phyloP scores from a whole-genome alignment of 2,888 invertebrate species.

The Azorinus chamasolen region DNA sequence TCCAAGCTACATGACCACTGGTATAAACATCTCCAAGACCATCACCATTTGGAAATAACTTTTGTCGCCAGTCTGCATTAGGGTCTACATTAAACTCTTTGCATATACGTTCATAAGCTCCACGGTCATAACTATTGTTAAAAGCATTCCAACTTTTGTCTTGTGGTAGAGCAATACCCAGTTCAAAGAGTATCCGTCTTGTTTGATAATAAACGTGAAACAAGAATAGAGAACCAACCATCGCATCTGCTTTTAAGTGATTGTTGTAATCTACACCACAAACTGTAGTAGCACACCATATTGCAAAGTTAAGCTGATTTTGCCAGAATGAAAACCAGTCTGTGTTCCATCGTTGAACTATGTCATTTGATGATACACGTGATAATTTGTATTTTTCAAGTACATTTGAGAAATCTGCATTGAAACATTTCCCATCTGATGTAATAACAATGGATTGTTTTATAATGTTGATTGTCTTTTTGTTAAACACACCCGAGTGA shows the following conservation, averaged over 20 bases:
- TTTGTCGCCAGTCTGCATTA: conserved; percentile 17
- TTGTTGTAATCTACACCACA: conserved; percentile 22
- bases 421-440: conserved; percentile 27
- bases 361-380: conserved; percentile 17
- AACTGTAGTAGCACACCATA: conserved; percentile 45
- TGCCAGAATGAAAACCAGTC: conserved; percentile 43
- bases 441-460: conserved; percentile 27
- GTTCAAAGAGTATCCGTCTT: conserved; percentile 19
- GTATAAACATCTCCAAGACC: conserved; percentile 15
- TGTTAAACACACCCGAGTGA: background rate
- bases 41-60: conserved; percentile 22
- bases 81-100: conserved; percentile 25
- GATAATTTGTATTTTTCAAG: conserved; percentile 29
- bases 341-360: conserved; percentile 23
- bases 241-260: conserved; percentile 17
- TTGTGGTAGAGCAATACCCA: conserved; percentile 18
- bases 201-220: conserved; percentile 30
- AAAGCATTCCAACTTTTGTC: conserved; percentile 31
- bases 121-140: conserved; percentile 22
- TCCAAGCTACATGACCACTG: conserved; percentile 7
- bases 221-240: conserved; percentile 19
- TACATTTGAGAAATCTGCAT: conserved; percentile 29
- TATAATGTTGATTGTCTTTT: conserved; percentile 21
- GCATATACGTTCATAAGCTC: conserved; percentile 34
- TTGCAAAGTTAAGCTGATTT: conserved; percentile 44